Conservation (phyloP, 2,113 vertebrate species). For the Clarias gariepinus region DNA sequence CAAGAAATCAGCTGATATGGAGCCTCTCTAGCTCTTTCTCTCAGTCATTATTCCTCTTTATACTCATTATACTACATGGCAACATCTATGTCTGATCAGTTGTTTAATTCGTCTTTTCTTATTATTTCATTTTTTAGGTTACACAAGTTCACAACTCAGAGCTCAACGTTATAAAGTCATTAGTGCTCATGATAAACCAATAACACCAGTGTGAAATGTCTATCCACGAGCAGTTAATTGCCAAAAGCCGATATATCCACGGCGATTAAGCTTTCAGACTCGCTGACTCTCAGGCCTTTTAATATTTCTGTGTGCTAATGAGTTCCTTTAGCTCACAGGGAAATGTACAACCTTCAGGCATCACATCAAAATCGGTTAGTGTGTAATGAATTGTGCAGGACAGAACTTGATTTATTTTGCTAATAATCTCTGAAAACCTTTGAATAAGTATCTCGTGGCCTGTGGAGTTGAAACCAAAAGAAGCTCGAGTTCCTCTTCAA, state of each 20-base stretch:
- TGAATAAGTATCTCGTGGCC: not conserved
- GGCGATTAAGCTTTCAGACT: constrained; percentile 3
- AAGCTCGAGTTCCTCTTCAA: constrained; percentile 1
- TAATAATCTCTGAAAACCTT: constrained; percentile 17
- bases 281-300: constrained; percentile 17
- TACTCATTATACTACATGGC: not conserved
- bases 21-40: not conserved
- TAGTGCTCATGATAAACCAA: constrained; percentile 19
- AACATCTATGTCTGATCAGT: not conserved
- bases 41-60: not conserved
- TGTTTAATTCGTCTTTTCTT: not conserved
- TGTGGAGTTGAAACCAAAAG: not conserved
- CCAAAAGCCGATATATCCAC: not conserved
- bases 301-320: constrained; percentile 26
- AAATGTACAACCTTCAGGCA: constrained; percentile 14
- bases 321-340: constrained; percentile 3
- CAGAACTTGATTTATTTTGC: constrained; percentile 20
- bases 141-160: not conserved
- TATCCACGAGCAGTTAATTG: not conserved
- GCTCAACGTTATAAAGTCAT: constrained; percentile 1
- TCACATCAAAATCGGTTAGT: constrained; percentile 22
- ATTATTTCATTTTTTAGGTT: constrained; percentile 6
- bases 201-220: not conserved
- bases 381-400: constrained; percentile 38
- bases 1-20: too few relatives aligned